A percentile compares a stretch with the other conserved stretches of the same genome.
Evolutionary conservation across 2,888 invertebrate species (phyloP).

Genomic region (Bembecia ichneumoniformis): DNA sequence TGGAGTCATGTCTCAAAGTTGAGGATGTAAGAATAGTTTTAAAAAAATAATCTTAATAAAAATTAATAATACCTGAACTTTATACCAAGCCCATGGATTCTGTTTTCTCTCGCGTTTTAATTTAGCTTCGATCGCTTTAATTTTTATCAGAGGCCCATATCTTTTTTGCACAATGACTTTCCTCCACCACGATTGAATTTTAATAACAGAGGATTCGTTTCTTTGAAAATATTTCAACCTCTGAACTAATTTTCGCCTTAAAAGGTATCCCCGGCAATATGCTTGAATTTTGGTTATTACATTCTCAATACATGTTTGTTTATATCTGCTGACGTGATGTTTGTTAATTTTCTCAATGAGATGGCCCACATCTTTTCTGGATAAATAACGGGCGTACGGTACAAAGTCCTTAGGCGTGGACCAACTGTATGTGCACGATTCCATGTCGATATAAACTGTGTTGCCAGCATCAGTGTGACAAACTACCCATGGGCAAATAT

Average conservation of each 20-base stretch:
- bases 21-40: not conserved
- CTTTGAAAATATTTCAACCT: constrained; percentile 50
- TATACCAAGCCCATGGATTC: constrained; percentile 65
- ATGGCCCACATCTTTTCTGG: constrained; percentile 49
- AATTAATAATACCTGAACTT: constrained; percentile 56
- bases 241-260: constrained; percentile 56
- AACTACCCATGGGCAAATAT: constrained; percentile 65
- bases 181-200: constrained; percentile 78
- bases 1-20: no score
- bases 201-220: constrained; percentile 51
- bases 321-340: constrained; percentile 51
- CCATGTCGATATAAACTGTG: constrained; percentile 66
- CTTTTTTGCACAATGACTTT: constrained; percentile 53
- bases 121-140: constrained; percentile 50
- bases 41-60: not conserved
- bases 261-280: constrained; percentile 71
- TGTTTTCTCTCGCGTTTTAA: constrained; percentile 43
- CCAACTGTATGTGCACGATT: constrained; percentile 66
- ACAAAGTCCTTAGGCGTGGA: constrained; percentile 64
- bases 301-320: constrained; percentile 49
- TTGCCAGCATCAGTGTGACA: constrained; percentile 65
- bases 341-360: constrained; percentile 59
- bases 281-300: constrained; percentile 74
- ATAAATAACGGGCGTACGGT: constrained; percentile 58
- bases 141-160: constrained; percentile 54